These are phyloP conservation scores for Notospermus geniculatus DNA, from an alignment of 1,140 invertebrate genomes.

Conservation along the genomic window DNA sequence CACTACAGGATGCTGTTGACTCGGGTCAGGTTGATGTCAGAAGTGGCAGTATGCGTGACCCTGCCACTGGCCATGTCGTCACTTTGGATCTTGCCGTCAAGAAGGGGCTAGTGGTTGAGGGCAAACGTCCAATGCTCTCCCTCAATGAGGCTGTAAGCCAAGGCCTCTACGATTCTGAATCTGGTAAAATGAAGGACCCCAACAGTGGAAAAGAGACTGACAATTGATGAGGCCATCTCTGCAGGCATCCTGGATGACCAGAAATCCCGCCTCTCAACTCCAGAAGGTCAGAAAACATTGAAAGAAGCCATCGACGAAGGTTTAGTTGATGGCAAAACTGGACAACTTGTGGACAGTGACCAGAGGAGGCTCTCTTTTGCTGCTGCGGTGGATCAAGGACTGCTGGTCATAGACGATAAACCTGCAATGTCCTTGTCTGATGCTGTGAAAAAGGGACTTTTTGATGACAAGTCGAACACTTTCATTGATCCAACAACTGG, in stretches of 20 bases:
- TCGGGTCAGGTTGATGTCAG: constrained; percentile 50
- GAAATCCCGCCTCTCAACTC: constrained; percentile 10
- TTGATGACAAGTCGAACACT: constrained; percentile 65
- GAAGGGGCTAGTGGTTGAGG: constrained; percentile 57
- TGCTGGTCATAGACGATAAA: constrained; percentile 67
- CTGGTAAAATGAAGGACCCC: constrained; percentile 66
- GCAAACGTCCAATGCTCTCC: constrained; percentile 40
- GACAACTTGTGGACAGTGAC: constrained; percentile 65
- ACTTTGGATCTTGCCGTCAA: constrained; percentile 70
- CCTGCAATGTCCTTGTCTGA: constrained; percentile 44
- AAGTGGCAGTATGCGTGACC: constrained; percentile 75
- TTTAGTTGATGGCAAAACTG: constrained; percentile 73
- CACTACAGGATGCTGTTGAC: constrained; percentile 34
- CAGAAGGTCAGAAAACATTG: constrained; percentile 2
- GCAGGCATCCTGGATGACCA: constrained; percentile 52
- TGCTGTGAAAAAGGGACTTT: constrained; percentile 64
- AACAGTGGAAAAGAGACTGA: constrained; percentile 34
- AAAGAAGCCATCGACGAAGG: constrained; percentile 68
- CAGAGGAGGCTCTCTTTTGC: constrained; percentile 53
- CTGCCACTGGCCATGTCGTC: constrained; percentile 69
- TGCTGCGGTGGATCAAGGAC: constrained; percentile 67
- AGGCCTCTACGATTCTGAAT: constrained; percentile 76
- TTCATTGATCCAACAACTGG: constrained; percentile 69
- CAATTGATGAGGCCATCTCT: not conserved
- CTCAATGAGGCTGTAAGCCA: constrained; percentile 78